Conservation (phyloP, 2,888 invertebrate genomes). For the Standfussiana lucernea region DNA sequence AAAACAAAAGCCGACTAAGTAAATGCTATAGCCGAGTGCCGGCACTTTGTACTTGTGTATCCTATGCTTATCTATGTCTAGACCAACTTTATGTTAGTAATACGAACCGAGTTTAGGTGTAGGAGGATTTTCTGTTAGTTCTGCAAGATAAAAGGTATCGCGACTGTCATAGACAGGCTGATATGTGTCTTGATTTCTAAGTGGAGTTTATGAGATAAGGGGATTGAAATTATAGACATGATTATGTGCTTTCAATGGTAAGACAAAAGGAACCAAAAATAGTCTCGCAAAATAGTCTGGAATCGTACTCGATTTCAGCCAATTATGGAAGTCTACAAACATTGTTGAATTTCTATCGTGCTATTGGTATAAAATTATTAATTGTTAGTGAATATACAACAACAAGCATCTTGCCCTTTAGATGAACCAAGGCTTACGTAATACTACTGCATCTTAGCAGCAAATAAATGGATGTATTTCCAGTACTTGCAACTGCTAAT, state of each 20-base stretch:
- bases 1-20: slow-evolving; percentile 83
- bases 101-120: slow-evolving; percentile 61
- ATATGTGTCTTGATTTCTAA: not conserved
- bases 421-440: not conserved
- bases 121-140: slow-evolving; percentile 40
- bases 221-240: not conserved
- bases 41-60: slow-evolving; percentile 73
- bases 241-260: not conserved
- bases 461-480: slow-evolving; percentile 5
- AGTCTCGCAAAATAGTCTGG: not conserved
- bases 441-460: not conserved
- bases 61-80: slow-evolving; percentile 68
- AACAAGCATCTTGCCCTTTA: not conserved
- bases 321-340: not conserved
- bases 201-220: not conserved
- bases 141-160: slow-evolving; percentile 7
- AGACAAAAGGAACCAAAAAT: not conserved
- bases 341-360: not conserved
- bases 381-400: not conserved
- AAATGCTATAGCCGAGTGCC: slow-evolving; percentile 75
- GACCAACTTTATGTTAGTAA: slow-evolving; percentile 66
- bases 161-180: slow-evolving; percentile 5
- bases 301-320: not conserved
- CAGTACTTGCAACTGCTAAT: not conserved
- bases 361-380: not conserved